phyloP scores from a whole-genome alignment of 2,113 vertebrate genomes.

The Ursus arctos region DNA sequence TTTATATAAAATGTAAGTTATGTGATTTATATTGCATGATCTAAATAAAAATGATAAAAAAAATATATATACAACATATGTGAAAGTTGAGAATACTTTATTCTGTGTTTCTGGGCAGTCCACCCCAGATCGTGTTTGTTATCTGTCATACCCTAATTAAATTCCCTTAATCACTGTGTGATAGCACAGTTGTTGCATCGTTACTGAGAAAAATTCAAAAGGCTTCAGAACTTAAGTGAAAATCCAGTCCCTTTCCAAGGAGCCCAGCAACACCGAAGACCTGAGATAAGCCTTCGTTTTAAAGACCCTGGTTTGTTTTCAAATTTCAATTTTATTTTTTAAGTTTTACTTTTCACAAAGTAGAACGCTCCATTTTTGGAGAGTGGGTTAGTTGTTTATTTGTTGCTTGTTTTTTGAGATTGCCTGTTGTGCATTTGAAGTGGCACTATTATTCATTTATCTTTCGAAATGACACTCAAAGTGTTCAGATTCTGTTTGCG shows the following conservation, averaged over 20 bases:
- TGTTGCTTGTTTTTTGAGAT: neutral
- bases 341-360: constrained; percentile 3
- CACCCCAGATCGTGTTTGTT: neutral
- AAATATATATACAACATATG: neutral
- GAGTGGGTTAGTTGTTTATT: neutral
- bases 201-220: neutral
- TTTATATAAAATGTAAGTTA: constrained; percentile 6
- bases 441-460: neutral
- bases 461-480: neutral
- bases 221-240: neutral
- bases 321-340: neutral
- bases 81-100: neutral
- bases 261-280: neutral
- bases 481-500: neutral
- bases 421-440: neutral
- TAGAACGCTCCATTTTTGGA: neutral
- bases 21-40: neutral
- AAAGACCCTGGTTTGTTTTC: constrained; percentile 16
- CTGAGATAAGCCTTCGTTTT: neutral
- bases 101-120: neutral
- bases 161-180: neutral
- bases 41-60: constrained; percentile 19
- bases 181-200: neutral
- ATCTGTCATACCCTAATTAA: neutral
- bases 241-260: neutral